These are phyloP conservation scores for Trachelus tabidus DNA, from an alignment of 2,888 invertebrate species.

Conservation along the genomic window DNA sequence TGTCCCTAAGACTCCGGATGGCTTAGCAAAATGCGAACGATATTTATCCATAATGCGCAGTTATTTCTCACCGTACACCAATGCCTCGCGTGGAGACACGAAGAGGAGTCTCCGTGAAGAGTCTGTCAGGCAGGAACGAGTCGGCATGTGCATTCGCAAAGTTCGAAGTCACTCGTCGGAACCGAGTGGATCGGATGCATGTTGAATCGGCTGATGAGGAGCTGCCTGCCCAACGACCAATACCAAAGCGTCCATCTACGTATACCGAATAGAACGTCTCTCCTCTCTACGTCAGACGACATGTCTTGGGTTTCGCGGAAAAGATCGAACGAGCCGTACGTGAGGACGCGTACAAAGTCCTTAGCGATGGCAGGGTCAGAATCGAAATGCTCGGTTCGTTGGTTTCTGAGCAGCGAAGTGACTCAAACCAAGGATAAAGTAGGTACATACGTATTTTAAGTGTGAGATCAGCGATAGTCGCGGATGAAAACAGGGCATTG, in stretches of 20 bases:
- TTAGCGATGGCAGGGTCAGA: constrained; percentile 1
- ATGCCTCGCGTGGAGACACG: neutral
- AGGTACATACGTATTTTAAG: neutral
- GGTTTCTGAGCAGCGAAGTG: neutral
- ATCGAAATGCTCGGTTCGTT: neutral
- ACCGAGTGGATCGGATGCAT: neutral
- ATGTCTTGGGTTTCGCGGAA: constrained; percentile 58
- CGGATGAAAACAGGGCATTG: neutral
- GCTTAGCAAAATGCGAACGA: neutral
- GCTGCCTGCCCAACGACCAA: neutral
- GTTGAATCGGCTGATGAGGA: neutral
- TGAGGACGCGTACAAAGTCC: constrained; percentile 55
- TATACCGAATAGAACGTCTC: constrained; percentile 47
- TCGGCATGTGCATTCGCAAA: neutral
- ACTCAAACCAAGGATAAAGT: neutral
- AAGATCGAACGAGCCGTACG: constrained; percentile 57
- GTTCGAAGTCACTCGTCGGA: neutral
- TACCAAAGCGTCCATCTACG: constrained; percentile 9
- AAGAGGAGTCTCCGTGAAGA: neutral
- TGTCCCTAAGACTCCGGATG: neutral
- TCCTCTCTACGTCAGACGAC: constrained; percentile 46
- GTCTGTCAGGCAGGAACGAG: neutral
- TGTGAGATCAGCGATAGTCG: neutral
- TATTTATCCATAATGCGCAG: neutral
- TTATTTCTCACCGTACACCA: neutral